A percentile compares a stretch with the other conserved stretches of the same genome.
Evolutionary conservation across 2,797 vertebrate genomes (phyloP).

Genomic region (Bradypodion pumilum): DNA sequence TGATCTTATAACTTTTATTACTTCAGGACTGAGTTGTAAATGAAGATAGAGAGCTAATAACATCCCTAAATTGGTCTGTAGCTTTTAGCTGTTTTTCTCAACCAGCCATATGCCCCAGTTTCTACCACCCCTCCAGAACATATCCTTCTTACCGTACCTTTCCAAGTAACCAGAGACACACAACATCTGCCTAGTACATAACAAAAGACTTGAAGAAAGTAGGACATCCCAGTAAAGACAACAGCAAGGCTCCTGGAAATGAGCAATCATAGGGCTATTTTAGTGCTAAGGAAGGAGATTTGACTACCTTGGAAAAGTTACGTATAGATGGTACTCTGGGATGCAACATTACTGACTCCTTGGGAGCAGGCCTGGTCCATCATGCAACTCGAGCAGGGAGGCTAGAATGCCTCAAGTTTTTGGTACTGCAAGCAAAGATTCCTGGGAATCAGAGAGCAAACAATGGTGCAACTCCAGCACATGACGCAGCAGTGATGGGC

Average conservation of each 20-base stretch:
- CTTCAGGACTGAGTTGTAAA: neutral
- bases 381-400: constrained; percentile 81
- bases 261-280: constrained; percentile 81
- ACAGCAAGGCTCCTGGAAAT: constrained; percentile 58
- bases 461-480: constrained; percentile 82
- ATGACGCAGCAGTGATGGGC: constrained; percentile 84
- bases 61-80: neutral
- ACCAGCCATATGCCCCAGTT: neutral
- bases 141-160: constrained; percentile 47
- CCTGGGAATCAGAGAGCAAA: constrained; percentile 73
- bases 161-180: constrained; percentile 59
- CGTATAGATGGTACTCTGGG: constrained; percentile 72
- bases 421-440: constrained; percentile 76
- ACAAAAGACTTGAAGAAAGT: constrained; percentile 39
- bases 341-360: constrained; percentile 68
- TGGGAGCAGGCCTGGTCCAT: constrained; percentile 84
- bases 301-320: constrained; percentile 72
- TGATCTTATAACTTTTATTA: neutral
- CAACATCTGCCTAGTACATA: constrained; percentile 40
- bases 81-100: neutral
- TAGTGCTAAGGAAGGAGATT: constrained; percentile 76
- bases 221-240: neutral
- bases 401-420: constrained; percentile 80
- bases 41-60: neutral
- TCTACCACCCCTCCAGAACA: constrained; percentile 44